phyloP scores from a whole-genome alignment of 1,140 invertebrate genomes.

The Ooceraea biroi region DNA sequence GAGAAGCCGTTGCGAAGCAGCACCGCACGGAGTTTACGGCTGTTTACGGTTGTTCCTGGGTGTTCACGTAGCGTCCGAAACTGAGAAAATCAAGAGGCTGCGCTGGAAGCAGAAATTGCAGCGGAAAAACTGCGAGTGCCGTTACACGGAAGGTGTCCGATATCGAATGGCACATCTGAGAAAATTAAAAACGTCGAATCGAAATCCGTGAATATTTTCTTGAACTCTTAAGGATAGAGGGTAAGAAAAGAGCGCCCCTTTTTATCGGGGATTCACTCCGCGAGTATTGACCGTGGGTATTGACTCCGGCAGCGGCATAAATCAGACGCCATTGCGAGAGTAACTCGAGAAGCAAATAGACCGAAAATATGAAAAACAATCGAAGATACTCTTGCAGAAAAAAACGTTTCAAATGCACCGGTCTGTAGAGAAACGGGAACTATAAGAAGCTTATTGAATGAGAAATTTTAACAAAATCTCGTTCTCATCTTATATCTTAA shows the following conservation, averaged over 20 bases:
- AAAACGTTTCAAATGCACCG: neutral
- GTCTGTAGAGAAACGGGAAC: neutral
- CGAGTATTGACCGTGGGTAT: slow-evolving; percentile 31
- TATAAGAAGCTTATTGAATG: neutral
- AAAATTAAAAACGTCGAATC: slow-evolving; percentile 34
- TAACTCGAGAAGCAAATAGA: slow-evolving; percentile 10
- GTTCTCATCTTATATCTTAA: neutral
- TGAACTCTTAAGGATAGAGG: slow-evolving; percentile 1
- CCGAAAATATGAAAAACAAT: slow-evolving; percentile 1
- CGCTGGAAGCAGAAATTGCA: slow-evolving; percentile 22
- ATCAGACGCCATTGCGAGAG: slow-evolving; percentile 25
- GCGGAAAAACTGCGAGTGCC: slow-evolving; percentile 14
- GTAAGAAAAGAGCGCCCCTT: slow-evolving; percentile 13
- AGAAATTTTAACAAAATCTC: neutral
- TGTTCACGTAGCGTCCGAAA: slow-evolving; percentile 49
- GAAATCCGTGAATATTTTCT: slow-evolving; percentile 43
- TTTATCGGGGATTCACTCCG: slow-evolving; percentile 7
- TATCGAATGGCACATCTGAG: slow-evolving; percentile 18
- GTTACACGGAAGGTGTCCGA: slow-evolving; percentile 37
- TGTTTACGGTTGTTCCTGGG: slow-evolving; percentile 53
- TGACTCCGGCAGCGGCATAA: slow-evolving; percentile 34
- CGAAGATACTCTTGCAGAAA: neutral
- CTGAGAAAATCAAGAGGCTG: slow-evolving; percentile 53
- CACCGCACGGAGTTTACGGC: slow-evolving; percentile 37
- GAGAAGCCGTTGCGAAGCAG: neutral